Evolutionary conservation across 2,888 invertebrate species (phyloP).

Genomic region (Zele albiditarsus): DNA sequence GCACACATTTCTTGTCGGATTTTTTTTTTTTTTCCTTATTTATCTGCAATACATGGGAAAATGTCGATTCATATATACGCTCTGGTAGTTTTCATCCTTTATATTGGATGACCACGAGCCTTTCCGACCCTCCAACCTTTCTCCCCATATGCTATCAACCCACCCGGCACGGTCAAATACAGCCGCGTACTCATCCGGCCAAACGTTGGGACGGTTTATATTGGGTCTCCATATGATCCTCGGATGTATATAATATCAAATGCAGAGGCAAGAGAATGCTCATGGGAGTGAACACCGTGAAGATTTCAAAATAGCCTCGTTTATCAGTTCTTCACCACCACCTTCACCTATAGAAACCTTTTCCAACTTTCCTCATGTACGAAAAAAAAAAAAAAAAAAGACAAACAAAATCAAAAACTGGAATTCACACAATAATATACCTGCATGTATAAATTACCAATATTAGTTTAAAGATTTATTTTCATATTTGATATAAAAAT

Average conservation of each 20-base stretch:
- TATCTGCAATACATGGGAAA: not conserved
- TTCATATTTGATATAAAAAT: too few relatives aligned
- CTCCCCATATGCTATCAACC: not conserved
- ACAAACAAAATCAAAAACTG: too few relatives aligned
- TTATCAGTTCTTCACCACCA: conserved; percentile 14
- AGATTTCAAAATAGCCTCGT: conserved; percentile 39
- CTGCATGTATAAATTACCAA: too few relatives aligned
- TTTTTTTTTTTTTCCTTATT: conserved; percentile 1
- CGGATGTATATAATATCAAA: conserved; percentile 20
- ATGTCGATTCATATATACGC: conserved; percentile 12
- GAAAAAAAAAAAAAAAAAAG: too few relatives aligned
- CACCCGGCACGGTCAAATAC: conserved; percentile 27
- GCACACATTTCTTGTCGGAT: not conserved
- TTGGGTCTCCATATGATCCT: conserved; percentile 42
- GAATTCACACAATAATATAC: too few relatives aligned
- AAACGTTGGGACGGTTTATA: conserved; percentile 33
- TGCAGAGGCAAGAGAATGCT: conserved; percentile 36
- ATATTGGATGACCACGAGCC: not conserved
- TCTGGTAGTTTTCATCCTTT: conserved; percentile 23
- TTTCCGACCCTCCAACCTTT: conserved; percentile 14
- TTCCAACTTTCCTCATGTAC: too few relatives aligned
- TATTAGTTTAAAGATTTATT: too few relatives aligned
- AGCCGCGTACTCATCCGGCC: conserved; percentile 22
- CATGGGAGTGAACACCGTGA: conserved; percentile 22
- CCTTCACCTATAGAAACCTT: not conserved